Conservation (phyloP, 2,113 vertebrate species). For the mouse (Mus musculus) region DNA sequence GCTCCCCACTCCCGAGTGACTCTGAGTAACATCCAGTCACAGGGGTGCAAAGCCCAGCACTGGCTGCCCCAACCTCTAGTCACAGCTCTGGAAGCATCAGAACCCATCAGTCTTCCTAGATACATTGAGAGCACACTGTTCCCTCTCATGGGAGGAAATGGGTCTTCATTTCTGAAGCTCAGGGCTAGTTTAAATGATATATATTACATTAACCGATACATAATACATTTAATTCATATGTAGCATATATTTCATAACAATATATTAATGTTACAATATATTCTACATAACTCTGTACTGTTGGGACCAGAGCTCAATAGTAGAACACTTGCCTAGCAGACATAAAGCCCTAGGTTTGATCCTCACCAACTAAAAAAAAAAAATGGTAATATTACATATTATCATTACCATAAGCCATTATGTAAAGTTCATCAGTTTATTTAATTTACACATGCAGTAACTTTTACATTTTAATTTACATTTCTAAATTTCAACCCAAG, state of each 20-base stretch:
- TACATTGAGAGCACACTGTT: neutral
- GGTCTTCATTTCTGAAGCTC: constrained; percentile 30
- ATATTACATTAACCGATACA: neutral
- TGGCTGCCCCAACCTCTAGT: neutral
- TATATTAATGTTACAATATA: neutral
- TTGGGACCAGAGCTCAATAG: neutral
- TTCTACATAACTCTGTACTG: neutral
- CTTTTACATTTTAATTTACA: constrained; percentile 44
- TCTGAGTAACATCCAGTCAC: neutral
- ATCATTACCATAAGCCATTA: neutral
- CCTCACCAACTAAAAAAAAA: neutral
- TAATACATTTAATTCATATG: neutral
- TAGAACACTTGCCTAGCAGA: neutral
- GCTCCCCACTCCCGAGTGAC: neutral
- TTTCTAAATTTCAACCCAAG: constrained; percentile 39
- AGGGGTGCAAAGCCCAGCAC: neutral
- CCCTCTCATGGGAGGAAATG: neutral
- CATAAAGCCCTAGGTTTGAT: neutral
- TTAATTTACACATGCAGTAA: neutral
- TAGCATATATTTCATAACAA: neutral
- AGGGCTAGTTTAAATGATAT: constrained; percentile 41
- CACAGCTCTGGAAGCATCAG: neutral
- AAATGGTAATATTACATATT: neutral
- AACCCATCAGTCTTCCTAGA: neutral
- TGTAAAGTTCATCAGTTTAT: constrained; percentile 7